A percentile compares a stretch with the other conserved stretches of the same genome.
Conservation (phyloP, 2,888 invertebrate species). For the Anthrax anthrax region DNA sequence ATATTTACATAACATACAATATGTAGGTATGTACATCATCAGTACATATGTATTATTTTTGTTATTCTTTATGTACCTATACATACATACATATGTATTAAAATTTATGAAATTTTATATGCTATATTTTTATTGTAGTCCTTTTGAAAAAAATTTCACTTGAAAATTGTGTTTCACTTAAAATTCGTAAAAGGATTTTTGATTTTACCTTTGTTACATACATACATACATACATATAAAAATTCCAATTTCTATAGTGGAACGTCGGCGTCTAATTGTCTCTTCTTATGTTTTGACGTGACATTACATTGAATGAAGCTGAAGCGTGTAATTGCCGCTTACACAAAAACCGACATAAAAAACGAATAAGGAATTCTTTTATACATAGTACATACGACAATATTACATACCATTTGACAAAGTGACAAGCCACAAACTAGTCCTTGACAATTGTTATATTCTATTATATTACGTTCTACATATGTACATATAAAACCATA, state of each 20-base stretch:
- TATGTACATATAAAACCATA: too few species aligned
- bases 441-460: too few species aligned
- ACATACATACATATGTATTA: too few species aligned
- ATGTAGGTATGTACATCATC: too few species aligned
- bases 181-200: background rate
- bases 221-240: too few species aligned
- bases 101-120: too few species aligned
- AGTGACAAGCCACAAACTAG: too few species aligned
- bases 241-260: background rate
- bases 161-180: background rate
- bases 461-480: too few species aligned
- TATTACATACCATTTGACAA: background rate
- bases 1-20: too few species aligned
- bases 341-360: background rate
- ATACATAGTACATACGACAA: background rate
- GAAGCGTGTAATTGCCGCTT: conserved; percentile 4
- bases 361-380: background rate
- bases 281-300: conserved; percentile 1
- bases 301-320: background rate
- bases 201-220: background rate
- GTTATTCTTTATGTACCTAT: too few species aligned
- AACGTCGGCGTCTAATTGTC: conserved; percentile 5
- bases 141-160: background rate
- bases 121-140: background rate
- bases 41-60: too few species aligned